Evolutionary conservation across 1,140 invertebrate genomes (phyloP), one percentile per base, ranked within the genome.

Genomic region (Musca vetustissima): DNA sequence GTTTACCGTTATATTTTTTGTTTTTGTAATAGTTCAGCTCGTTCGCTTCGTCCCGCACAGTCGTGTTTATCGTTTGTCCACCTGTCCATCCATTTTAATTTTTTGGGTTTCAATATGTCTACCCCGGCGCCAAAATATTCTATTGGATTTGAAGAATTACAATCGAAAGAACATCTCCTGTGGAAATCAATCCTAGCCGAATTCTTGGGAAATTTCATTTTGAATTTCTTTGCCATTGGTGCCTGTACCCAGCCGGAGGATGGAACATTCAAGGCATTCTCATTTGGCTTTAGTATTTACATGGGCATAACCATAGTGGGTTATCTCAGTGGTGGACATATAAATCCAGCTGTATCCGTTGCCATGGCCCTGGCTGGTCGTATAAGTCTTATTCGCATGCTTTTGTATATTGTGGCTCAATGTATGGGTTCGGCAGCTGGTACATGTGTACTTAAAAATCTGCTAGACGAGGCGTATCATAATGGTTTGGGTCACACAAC

Each of bases 331-430:
- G 96, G 95, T 1, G 94, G 92, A 19, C 95, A 97, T 79, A 87
- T 97, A 50, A 97, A 97, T 86, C 95, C 95, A 0, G 94, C 94
- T 0, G 93, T 97, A 14, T 96, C 94, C 0, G 83, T 86, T 4
- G 94, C 89, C 2, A 86, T 96, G 77, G 80, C 94, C 32, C 88
- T 90, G 4, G 90, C 91, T 21, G 91, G 93, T n/a, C 91, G 92
- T 76, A 90, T 95, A 64, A 87, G 89, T 69, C 83, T 95, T 9
- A 81, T 93, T 1, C 87, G 92, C 68, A 92, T 87, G 0, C 22
- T 95, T 1, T 85, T 96, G 7, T 96, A 96, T 83, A 86, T 96
- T 13, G 79, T 93, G n/a, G 89, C 89, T 2, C 94, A 96, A 83
- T 91, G 92, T 76, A 78, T 91, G 4, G 96, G 95, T 1, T 91